Evolutionary conservation across 2,888 invertebrate species (phyloP), one percentile per base, ranked within the genome.

Genomic region (Orthosia gothica): DNA sequence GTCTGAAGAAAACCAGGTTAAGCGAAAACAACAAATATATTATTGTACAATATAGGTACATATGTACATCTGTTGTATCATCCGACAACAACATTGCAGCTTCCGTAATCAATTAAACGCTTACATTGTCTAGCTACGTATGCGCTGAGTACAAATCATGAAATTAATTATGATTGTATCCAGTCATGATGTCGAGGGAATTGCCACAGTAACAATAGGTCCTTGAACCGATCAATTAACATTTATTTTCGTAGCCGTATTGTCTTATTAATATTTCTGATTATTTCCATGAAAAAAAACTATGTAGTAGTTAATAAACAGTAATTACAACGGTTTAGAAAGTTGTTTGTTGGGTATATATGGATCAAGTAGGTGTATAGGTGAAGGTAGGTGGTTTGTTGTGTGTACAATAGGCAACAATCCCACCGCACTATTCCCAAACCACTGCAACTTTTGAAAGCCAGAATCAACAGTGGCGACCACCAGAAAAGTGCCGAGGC

Each of bases 21-120:
- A 50, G 18, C 23, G 2, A 26, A 40, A 45, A 49, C 61, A 61
- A n/a, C 15, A 49, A 20, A 68, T 62, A 57, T 20, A 52, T 58
- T 55, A 15, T 3, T 55, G 61, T 63, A 76, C 32, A 32, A 5
- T 32, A 32, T 32, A 32, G 32, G 32, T 40, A 40, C 40, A 9
- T 40, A 40, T 40, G 40, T 40, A 40, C 61, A 69, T 74, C 61
- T 65, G 74, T 81, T 57, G 74, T 79, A 59, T 78, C 70, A 81
- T 67, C 61, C 63, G 45, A 71, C 69, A 80, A 79, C 78, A 85
- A 76, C 79, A 80, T 79, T 74, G 74, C 69, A 77, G 74, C 75
- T 76, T 74, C 62, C 66, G 81, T 86, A 86, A 85, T 85, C 81
- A 85, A 83, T 85, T 83, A 85, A 73, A 74, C 64, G 85, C 79